Conservation (phyloP, 2,888 invertebrate species). For the Mayetiola destructor region DNA sequence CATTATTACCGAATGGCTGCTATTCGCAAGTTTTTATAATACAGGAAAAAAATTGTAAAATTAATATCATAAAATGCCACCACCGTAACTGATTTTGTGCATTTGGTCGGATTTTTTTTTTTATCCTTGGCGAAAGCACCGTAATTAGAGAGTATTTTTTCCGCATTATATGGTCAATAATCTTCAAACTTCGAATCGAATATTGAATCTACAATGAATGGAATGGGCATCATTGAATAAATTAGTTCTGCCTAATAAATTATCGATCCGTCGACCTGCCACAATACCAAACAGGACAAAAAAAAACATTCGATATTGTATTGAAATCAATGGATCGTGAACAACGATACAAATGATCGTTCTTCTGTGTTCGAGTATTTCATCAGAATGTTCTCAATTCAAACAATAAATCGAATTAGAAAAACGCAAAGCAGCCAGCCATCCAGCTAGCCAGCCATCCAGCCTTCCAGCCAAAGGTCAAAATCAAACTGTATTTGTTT, state of each 20-base stretch:
- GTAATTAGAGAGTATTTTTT: neutral
- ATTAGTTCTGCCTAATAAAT: slow-evolving; percentile 11
- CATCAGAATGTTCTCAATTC: too few relatives aligned
- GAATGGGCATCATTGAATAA: neutral
- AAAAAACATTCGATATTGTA: neutral
- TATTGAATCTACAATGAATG: too few relatives aligned
- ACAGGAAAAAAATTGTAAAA: neutral
- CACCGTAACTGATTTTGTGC: too few relatives aligned
- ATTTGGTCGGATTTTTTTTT: neutral
- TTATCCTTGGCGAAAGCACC: neutral
- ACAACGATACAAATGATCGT: too few relatives aligned
- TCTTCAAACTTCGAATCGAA: too few relatives aligned
- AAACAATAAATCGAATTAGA: too few relatives aligned
- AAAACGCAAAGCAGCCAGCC: too few relatives aligned
- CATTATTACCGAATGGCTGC: neutral
- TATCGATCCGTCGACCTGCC: neutral
- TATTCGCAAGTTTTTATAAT: neutral
- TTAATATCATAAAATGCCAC: too few relatives aligned
- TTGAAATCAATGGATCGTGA: neutral
- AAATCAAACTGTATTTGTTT: too few relatives aligned
- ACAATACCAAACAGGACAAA: neutral
- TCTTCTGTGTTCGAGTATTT: too few relatives aligned
- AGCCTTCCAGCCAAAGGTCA: too few relatives aligned
- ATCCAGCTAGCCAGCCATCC: too few relatives aligned
- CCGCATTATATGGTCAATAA: neutral